Conservation (phyloP, 2,113 vertebrate genomes). For the Aviceda subcristata region DNA sequence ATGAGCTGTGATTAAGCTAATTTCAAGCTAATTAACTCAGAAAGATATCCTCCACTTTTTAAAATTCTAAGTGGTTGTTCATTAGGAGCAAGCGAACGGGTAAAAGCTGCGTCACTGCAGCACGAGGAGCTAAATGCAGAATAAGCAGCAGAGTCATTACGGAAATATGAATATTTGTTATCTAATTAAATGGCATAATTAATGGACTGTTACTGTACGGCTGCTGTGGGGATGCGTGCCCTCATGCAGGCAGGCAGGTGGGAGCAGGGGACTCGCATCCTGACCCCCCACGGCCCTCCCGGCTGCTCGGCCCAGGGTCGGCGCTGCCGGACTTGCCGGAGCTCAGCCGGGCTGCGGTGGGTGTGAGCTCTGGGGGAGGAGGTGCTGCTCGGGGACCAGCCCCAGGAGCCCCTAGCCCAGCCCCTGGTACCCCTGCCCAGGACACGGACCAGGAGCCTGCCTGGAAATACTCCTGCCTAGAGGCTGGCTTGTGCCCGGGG, state of each 20-base stretch:
- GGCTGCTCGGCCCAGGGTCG: accelerated
- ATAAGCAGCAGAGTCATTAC: conserved; percentile 46
- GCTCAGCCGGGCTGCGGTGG: accelerated
- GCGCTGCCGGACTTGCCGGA: accelerated
- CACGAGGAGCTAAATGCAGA: conserved; percentile 60
- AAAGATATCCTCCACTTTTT: conserved; percentile 82
- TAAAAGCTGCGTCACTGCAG: conserved; percentile 63
- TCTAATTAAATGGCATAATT: conserved; percentile 68
- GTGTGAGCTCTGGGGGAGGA: background rate
- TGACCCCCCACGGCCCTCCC: background rate
- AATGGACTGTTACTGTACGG: background rate
- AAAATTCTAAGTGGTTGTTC: conserved; percentile 79
- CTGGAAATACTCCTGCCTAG: background rate
- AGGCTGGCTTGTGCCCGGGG: background rate
- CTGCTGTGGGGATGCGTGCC: background rate
- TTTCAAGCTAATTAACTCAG: conserved; percentile 84
- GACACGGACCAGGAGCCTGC: background rate
- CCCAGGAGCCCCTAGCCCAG: background rate
- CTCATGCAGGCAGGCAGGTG: background rate
- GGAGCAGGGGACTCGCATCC: accelerated
- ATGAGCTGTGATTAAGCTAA: conserved; percentile 87
- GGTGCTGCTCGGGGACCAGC: background rate
- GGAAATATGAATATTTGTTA: conserved; percentile 69
- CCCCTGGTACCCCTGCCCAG: background rate
- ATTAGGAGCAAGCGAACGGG: conserved; percentile 67